phyloP scores from a whole-genome alignment of 2,113 vertebrate species.

The Ploceus nigricollis region DNA sequence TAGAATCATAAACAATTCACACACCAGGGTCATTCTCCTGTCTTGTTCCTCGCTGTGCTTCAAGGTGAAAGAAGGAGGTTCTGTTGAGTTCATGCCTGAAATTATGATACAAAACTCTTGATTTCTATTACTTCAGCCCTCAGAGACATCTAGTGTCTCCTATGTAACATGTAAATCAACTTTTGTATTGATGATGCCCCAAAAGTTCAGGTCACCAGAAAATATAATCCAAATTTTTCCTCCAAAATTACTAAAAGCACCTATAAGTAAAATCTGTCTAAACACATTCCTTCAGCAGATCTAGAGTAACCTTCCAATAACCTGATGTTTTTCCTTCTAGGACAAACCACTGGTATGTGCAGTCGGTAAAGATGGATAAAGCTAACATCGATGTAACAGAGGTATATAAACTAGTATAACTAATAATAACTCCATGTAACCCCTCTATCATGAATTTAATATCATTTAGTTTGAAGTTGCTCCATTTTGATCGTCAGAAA shows the following conservation, averaged over 20 bases:
- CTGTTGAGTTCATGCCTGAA: neutral
- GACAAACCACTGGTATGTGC: neutral
- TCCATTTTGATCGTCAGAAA: neutral
- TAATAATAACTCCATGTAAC: neutral
- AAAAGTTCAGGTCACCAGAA: neutral
- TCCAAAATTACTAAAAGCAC: neutral
- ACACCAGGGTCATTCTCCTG: neutral
- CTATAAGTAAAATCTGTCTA: neutral
- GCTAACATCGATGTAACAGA: accelerated
- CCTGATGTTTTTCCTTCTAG: neutral
- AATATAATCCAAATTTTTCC: neutral
- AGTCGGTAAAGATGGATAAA: neutral
- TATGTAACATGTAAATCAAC: neutral
- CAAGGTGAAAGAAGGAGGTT: neutral
- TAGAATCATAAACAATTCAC: neutral
- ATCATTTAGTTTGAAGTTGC: neutral
- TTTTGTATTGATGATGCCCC: neutral
- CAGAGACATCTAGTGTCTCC: neutral
- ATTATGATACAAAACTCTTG: neutral
- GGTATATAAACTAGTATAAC: neutral
- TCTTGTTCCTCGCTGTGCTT: neutral
- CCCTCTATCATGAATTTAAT: neutral
- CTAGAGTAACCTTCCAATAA: neutral
- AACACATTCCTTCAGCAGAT: neutral
- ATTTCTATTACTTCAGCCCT: neutral